phyloP scores from a whole-genome alignment of 2,113 vertebrate species.

The Periophthalmodon schlosseri region DNA sequence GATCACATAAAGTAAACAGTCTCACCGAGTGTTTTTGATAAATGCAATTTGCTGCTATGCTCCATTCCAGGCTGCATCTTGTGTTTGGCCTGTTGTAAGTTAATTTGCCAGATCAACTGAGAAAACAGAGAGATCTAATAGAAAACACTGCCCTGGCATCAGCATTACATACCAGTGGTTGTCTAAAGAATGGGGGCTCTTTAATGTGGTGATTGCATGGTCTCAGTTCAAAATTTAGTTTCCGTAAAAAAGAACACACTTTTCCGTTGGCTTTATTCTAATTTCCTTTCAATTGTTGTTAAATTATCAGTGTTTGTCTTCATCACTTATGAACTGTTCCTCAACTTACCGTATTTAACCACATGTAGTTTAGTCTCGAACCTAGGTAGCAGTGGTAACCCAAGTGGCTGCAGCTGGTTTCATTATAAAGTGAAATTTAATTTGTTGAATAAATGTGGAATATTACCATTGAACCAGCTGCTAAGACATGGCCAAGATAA shows the following conservation, averaged over 20 bases:
- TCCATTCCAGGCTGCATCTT: slow-evolving; percentile 77
- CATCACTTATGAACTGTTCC: slow-evolving; percentile 46
- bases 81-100: slow-evolving; percentile 78
- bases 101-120: slow-evolving; percentile 80
- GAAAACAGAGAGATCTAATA: slow-evolving; percentile 77
- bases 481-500: slow-evolving; percentile 40
- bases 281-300: slow-evolving; percentile 71
- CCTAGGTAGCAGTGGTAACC: slow-evolving; percentile 36
- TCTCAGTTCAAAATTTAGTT: slow-evolving; percentile 73
- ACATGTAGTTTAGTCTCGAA: slow-evolving; percentile 34
- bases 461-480: slow-evolving; percentile 37
- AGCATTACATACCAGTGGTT: slow-evolving; percentile 71
- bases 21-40: slow-evolving; percentile 78
- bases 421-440: slow-evolving; percentile 32
- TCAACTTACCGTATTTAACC: slow-evolving; percentile 40
- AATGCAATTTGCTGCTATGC: slow-evolving; percentile 78
- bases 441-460: slow-evolving; percentile 22
- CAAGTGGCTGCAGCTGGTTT: slow-evolving; percentile 56
- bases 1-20: slow-evolving; percentile 75
- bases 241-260: slow-evolving; percentile 71
- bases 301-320: slow-evolving; percentile 56
- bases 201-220: slow-evolving; percentile 80
- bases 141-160: slow-evolving; percentile 76
- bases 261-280: slow-evolving; percentile 69
- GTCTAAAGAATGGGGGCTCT: slow-evolving; percentile 70